phyloP scores from a whole-genome alignment of 2,888 invertebrate genomes.

The Cephalotes varians region DNA sequence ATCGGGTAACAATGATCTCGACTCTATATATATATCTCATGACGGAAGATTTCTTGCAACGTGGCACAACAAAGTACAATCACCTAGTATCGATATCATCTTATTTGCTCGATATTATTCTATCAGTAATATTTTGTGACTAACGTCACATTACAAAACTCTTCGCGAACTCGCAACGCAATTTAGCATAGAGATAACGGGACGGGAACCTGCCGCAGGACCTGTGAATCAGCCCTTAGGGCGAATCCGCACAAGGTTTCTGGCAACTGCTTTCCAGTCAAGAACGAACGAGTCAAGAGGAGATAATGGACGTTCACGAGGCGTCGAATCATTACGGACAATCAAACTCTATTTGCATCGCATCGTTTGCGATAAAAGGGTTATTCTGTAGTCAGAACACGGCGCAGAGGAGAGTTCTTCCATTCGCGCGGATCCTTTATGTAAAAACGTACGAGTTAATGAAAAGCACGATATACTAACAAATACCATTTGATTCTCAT shows the following conservation, averaged over 20 bases:
- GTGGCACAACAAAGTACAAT: not conserved
- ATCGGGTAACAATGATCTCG: constrained; percentile 39
- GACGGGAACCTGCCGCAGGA: constrained; percentile 16
- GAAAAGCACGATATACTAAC: not conserved
- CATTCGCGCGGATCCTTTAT: not conserved
- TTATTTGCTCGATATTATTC: constrained; percentile 1
- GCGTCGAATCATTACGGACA: constrained; percentile 60
- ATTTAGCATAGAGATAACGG: constrained; percentile 22
- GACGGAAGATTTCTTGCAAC: constrained; percentile 12
- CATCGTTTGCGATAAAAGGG: constrained; percentile 42
- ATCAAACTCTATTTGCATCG: constrained; percentile 58
- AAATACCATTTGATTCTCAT: not conserved
- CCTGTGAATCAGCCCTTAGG: constrained; percentile 64
- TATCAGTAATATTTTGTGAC: not conserved
- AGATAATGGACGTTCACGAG: constrained; percentile 63
- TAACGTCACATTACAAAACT: not conserved
- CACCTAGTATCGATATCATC: constrained; percentile 6
- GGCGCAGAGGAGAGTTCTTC: not conserved
- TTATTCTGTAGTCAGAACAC: not conserved
- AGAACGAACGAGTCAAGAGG: constrained; percentile 59
- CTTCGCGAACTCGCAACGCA: not conserved
- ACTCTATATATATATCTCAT: constrained; percentile 19
- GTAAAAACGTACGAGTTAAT: not conserved
- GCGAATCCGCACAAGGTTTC: constrained; percentile 58
- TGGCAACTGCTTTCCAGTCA: constrained; percentile 59